phyloP scores from a whole-genome alignment of 2,888 invertebrate species.

The Pheosia tremula region DNA sequence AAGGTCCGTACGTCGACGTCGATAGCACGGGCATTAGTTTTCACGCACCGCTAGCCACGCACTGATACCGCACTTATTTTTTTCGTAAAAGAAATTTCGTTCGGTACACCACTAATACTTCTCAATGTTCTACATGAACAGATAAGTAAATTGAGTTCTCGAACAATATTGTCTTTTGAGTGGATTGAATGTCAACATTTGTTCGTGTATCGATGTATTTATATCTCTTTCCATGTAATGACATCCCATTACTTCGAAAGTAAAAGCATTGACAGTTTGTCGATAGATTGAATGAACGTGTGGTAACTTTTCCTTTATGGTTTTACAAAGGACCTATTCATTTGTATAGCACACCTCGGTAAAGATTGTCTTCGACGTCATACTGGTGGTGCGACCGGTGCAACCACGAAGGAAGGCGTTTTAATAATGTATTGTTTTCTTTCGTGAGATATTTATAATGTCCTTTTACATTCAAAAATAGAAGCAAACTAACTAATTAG shows the following conservation, averaged over 20 bases:
- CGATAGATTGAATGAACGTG: too few relatives aligned
- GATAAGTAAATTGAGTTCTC: conserved; percentile 27
- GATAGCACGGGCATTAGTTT: conserved; percentile 52
- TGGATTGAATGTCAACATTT: background rate
- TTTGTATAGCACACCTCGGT: too few relatives aligned
- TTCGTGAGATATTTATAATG: background rate
- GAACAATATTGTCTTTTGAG: background rate
- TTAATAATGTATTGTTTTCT: background rate
- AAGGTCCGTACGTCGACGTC: conserved; percentile 47
- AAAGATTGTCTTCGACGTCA: too few relatives aligned
- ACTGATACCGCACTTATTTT: conserved; percentile 31
- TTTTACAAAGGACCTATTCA: too few relatives aligned
- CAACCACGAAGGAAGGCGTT: too few relatives aligned
- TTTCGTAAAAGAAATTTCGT: conserved; percentile 1
- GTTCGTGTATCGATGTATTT: background rate
- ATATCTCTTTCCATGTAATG: background rate
- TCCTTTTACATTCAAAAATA: background rate
- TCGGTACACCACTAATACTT: conserved; percentile 10
- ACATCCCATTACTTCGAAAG: too few relatives aligned
- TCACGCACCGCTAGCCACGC: conserved; percentile 44
- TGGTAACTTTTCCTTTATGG: too few relatives aligned
- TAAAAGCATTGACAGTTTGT: too few relatives aligned
- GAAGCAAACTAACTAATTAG: background rate
- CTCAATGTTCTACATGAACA: conserved; percentile 32
- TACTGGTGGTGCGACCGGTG: too few relatives aligned